phyloP scores from a whole-genome alignment of 2,797 vertebrate genomes.

The Malacoraja senta region DNA sequence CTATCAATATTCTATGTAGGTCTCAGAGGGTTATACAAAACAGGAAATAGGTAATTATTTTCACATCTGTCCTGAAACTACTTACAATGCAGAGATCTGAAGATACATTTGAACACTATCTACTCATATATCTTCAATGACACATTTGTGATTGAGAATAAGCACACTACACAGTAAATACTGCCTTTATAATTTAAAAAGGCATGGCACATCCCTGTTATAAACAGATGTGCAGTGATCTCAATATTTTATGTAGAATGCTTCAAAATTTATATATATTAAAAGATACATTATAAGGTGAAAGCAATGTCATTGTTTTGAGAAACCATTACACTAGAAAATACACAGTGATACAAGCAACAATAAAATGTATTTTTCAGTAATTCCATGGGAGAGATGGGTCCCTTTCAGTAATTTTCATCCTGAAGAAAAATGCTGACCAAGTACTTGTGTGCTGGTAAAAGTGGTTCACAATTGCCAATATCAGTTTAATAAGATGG shows the following conservation, averaged over 20 bases:
- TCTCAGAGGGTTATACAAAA: slow-evolving; percentile 50
- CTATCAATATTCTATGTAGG: slow-evolving; percentile 49
- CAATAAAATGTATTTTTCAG: not conserved
- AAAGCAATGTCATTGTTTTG: not conserved
- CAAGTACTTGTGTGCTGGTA: not conserved
- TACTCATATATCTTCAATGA: not conserved
- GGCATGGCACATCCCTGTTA: not conserved
- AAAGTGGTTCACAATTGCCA: not conserved
- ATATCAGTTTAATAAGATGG: slow-evolving; percentile 13
- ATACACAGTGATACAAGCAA: not conserved
- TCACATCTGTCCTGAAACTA: slow-evolving; percentile 47
- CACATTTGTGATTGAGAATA: slow-evolving; percentile 34
- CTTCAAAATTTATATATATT: not conserved
- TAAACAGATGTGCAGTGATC: not conserved
- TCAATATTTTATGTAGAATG: not conserved
- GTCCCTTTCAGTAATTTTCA: not conserved
- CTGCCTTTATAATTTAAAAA: slow-evolving; percentile 17
- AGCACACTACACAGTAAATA: not conserved
- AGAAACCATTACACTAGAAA: not conserved
- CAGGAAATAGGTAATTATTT: slow-evolving; percentile 53
- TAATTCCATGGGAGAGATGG: not conserved
- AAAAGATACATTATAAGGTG: not conserved
- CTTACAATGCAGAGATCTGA: slow-evolving; percentile 50
- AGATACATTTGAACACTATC: slow-evolving; percentile 9
- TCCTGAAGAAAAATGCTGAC: not conserved